Evolutionary conservation across 2,113 vertebrate species (phyloP).

Genomic region (Camelus bactrianus): DNA sequence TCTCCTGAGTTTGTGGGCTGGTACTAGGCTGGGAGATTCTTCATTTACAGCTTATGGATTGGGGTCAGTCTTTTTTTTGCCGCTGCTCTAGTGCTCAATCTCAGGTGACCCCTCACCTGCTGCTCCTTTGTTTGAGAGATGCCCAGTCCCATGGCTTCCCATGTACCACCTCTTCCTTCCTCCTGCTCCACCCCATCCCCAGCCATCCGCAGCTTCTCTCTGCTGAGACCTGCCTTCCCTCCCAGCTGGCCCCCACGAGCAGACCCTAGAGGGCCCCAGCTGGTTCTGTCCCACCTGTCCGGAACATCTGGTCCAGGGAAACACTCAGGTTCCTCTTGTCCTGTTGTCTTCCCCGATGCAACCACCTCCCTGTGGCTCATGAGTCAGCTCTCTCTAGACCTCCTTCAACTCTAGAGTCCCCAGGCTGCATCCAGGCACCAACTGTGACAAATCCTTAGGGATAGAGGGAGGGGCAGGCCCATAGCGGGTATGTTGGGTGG

Average conservation of each 20-base stretch:
- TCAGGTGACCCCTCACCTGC: not conserved
- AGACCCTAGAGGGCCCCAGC: no score
- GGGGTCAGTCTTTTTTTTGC: not conserved
- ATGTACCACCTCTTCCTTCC: fast-evolving
- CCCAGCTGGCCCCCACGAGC: no score
- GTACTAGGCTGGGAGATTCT: not conserved
- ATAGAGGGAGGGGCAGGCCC: not conserved
- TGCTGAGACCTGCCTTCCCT: not conserved
- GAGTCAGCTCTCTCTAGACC: not conserved
- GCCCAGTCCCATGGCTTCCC: fast-evolving
- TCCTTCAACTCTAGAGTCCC: not conserved
- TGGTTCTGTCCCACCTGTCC: not conserved
- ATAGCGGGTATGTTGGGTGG: fast-evolving
- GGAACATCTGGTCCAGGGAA: not conserved
- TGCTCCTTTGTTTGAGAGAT: not conserved
- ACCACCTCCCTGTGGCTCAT: not conserved
- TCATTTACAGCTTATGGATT: not conserved
- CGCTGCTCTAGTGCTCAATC: not conserved
- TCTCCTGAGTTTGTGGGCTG: not conserved
- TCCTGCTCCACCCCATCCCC: fast-evolving
- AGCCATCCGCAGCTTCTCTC: not conserved
- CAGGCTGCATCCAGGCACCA: not conserved
- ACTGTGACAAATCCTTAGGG: not conserved
- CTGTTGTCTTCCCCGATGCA: not conserved
- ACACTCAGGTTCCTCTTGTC: no score